Percentiles rank a stretch among this genome's conserved stretches.
phyloP scores from a whole-genome alignment of 2,888 invertebrate species.

The Choreutis nemorana region DNA sequence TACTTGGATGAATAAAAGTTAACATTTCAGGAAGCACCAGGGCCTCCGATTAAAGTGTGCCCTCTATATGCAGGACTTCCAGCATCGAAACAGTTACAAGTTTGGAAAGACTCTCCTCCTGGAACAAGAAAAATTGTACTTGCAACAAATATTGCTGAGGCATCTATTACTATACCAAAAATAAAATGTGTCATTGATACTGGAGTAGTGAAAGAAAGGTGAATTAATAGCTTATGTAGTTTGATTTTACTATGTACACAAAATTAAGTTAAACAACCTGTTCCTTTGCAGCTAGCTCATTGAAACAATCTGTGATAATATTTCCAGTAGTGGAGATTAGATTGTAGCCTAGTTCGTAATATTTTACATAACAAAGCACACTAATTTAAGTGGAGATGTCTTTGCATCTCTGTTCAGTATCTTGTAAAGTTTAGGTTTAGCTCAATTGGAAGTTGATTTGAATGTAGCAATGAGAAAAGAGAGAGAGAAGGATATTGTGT shows the following conservation, averaged over 20 bases:
- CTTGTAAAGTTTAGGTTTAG: no score
- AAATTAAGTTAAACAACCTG: no score
- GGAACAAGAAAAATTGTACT: conserved; percentile 90
- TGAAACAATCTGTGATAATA: no score
- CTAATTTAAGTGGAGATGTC: no score
- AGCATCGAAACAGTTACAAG: conserved; percentile 84
- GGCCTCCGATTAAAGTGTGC: conserved; percentile 77
- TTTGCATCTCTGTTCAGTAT: no score
- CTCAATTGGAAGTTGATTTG: background rate
- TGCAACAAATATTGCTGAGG: conserved; percentile 97
- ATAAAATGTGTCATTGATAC: conserved; percentile 92
- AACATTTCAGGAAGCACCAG: conserved; percentile 58
- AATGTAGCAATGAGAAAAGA: background rate
- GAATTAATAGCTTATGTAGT: conserved; percentile 12
- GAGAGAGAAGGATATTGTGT: background rate
- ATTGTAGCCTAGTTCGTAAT: no score
- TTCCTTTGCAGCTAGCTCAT: no score
- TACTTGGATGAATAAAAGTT: background rate
- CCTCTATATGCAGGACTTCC: conserved; percentile 94
- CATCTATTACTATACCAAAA: conserved; percentile 94
- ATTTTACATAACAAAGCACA: no score
- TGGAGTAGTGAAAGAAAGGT: conserved; percentile 91
- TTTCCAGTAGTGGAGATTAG: no score
- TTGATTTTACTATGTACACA: no score
- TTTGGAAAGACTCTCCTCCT: conserved; percentile 77